Evolutionary conservation across 2,113 vertebrate genomes (phyloP).

Genomic region (Trinectes maculatus): DNA sequence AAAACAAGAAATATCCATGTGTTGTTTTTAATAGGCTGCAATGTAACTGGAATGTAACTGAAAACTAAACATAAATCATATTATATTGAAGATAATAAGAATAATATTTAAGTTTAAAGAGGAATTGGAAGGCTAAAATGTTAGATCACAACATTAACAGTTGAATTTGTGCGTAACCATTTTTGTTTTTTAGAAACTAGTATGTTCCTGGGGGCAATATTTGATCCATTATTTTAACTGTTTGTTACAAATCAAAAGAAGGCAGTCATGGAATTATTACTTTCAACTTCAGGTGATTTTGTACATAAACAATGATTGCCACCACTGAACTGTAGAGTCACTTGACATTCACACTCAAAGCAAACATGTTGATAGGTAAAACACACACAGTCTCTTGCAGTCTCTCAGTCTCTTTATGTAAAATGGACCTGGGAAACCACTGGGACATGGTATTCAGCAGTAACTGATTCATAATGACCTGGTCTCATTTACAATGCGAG

Average conservation of each 20-base stretch:
- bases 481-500: not conserved
- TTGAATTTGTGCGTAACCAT: too few species aligned
- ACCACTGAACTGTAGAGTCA: slow-evolving; percentile 5
- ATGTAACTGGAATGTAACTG: not conserved
- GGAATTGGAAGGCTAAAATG: not conserved
- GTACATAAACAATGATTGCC: not conserved
- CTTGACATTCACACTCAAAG: slow-evolving; percentile 15
- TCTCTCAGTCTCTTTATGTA: slow-evolving; percentile 4
- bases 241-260: not conserved
- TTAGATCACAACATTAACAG: too few species aligned
- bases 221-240: not conserved
- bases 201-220: too few species aligned
- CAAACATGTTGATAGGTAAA: slow-evolving; percentile 68
- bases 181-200: too few species aligned
- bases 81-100: not conserved
- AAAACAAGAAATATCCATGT: not conserved
- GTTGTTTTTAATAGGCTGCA: not conserved
- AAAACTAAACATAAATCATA: not conserved
- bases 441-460: not conserved
- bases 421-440: slow-evolving; percentile 7
- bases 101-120: not conserved
- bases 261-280: not conserved
- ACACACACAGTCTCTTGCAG: too few species aligned
- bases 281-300: not conserved
- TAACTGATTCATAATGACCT: slow-evolving; percentile 8